Evolutionary conservation across 1,140 invertebrate species (phyloP).

Genomic region (Polypedilum pembai): DNA sequence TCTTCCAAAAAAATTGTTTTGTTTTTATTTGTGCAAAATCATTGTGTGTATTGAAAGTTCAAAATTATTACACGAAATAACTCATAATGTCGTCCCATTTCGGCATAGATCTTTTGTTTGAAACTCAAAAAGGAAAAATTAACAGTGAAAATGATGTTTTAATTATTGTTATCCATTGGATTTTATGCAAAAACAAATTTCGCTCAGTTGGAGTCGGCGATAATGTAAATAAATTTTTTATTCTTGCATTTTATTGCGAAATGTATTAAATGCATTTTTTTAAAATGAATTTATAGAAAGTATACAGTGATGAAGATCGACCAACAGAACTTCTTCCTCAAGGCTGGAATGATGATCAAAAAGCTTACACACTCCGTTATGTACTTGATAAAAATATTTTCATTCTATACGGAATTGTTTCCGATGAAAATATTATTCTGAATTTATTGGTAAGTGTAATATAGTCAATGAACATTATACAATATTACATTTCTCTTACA

Average conservation of each 20-base stretch:
- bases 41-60: background rate
- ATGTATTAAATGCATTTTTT: constrained; percentile 31
- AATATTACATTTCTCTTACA: constrained; percentile 29
- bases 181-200: constrained; percentile 61
- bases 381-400: constrained; percentile 55
- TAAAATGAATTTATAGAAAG: constrained; percentile 49
- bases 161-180: constrained; percentile 61
- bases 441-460: constrained; percentile 60
- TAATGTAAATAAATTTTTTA: constrained; percentile 46
- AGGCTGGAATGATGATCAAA: constrained; percentile 56
- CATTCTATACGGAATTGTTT: constrained; percentile 55
- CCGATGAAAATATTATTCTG: constrained; percentile 54
- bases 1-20: too few species aligned
- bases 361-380: constrained; percentile 57
- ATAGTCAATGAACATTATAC: constrained; percentile 30
- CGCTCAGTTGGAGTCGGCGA: constrained; percentile 65
- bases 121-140: constrained; percentile 52
- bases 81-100: constrained; percentile 40
- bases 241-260: constrained; percentile 30
- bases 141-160: constrained; percentile 61
- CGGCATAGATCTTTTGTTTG: constrained; percentile 66
- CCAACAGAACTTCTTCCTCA: constrained; percentile 60
- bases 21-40: background rate
- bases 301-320: constrained; percentile 50
- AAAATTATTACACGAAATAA: background rate